A percentile compares a stretch with the other conserved stretches of the same genome.
Evolutionary conservation across 2,888 invertebrate species (phyloP).

Genomic region (Leuctra nigra): DNA sequence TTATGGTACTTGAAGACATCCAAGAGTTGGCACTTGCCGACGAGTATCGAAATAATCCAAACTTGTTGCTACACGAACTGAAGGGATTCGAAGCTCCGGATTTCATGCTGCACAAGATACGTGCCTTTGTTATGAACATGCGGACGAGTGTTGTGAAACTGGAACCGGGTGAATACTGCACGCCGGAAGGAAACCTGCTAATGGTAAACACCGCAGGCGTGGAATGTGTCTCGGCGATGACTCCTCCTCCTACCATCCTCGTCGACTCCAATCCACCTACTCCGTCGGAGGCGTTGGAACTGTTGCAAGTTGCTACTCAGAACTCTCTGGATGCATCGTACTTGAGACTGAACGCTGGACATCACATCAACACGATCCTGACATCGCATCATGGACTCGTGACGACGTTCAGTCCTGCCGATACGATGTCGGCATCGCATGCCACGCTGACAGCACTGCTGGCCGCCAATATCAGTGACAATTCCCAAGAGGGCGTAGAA

Average conservation of each 20-base stretch:
- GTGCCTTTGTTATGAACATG: slow-evolving; percentile 51
- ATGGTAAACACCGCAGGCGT: slow-evolving; percentile 28
- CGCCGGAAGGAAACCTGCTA: slow-evolving; percentile 15
- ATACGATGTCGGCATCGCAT: slow-evolving; percentile 27
- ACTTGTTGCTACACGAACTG: slow-evolving; percentile 58
- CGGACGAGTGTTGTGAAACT: slow-evolving; percentile 34
- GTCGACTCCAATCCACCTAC: slow-evolving; percentile 37
- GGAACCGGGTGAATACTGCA: slow-evolving; percentile 14
- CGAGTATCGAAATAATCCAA: slow-evolving; percentile 59
- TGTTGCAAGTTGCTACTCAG: slow-evolving; percentile 34
- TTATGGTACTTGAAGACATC: slow-evolving; percentile 72
- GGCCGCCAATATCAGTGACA: slow-evolving; percentile 39
- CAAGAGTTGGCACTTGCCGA: slow-evolving; percentile 65
- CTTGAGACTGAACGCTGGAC: not conserved
- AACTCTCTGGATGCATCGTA: slow-evolving; percentile 13
- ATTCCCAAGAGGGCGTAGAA: slow-evolving; percentile 35
- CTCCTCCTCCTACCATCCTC: slow-evolving; percentile 36
- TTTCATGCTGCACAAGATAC: slow-evolving; percentile 68
- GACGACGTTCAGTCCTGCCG: slow-evolving; percentile 15
- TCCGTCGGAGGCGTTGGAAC: slow-evolving; percentile 38
- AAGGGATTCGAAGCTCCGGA: slow-evolving; percentile 69
- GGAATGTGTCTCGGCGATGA: slow-evolving; percentile 31
- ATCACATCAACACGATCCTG: not conserved
- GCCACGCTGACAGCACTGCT: slow-evolving; percentile 37
- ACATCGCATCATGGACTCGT: slow-evolving; percentile 14